Evolutionary conservation across 2,797 vertebrate species (phyloP).

Genomic region (Mormyrus hasselquistii): DNA sequence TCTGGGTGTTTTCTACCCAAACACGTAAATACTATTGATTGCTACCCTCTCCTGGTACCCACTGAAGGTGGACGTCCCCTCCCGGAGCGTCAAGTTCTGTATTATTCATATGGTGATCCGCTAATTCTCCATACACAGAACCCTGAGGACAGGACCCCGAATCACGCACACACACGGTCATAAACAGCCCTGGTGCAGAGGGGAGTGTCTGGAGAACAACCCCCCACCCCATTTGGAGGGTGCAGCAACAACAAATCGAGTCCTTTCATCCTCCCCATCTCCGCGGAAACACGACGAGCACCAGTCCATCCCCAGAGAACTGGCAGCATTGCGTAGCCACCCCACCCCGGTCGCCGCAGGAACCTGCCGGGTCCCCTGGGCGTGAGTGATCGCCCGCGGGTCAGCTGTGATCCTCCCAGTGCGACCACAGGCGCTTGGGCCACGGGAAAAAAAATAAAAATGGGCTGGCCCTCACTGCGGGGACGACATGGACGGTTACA

Average conservation of each 20-base stretch:
- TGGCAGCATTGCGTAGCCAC: slow-evolving; percentile 23
- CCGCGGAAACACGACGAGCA: slow-evolving; percentile 26
- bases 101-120: neutral
- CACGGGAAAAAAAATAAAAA: neutral
- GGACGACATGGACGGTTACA: neutral
- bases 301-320: slow-evolving; percentile 26
- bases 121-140: neutral
- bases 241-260: slow-evolving; percentile 20
- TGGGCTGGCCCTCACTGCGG: neutral
- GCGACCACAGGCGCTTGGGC: neutral
- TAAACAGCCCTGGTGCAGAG: slow-evolving; percentile 14
- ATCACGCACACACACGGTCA: neutral
- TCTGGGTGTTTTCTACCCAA: neutral
- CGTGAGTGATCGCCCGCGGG: neutral
- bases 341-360: neutral
- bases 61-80: too few species aligned
- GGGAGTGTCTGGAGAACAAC: neutral
- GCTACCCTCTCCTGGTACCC: neutral
- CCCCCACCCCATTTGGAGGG: neutral
- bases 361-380: neutral
- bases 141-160: neutral
- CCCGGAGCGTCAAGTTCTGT: neutral
- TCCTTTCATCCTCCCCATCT: slow-evolving; percentile 29
- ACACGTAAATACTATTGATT: neutral
- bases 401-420: neutral